Percentiles rank a stretch among this genome's conserved stretches.
Evolutionary conservation across 2,888 invertebrate genomes (phyloP).

Genomic region (Exocentrus adspersus): DNA sequence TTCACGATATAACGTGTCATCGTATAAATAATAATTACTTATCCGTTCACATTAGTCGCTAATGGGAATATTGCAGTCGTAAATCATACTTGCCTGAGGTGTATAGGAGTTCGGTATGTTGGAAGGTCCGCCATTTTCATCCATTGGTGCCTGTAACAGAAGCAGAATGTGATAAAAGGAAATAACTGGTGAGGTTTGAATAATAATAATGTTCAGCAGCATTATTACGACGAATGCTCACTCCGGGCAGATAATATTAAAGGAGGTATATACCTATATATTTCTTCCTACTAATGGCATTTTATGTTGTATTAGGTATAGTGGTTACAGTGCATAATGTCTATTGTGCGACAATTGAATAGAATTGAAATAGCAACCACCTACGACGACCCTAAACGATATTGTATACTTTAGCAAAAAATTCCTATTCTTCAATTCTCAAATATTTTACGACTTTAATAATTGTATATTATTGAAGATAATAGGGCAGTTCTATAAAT

Average conservation of each 20-base stretch:
- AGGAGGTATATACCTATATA: neutral
- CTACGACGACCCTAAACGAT: neutral
- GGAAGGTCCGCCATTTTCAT: constrained; percentile 57
- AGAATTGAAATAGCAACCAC: neutral
- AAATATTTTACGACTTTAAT: too few species aligned
- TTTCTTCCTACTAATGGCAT: neutral
- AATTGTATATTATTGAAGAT: too few species aligned
- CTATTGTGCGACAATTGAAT: neutral
- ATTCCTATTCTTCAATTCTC: too few species aligned
- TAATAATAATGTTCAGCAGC: neutral
- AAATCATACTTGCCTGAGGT: constrained; percentile 50
- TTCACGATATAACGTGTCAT: constrained; percentile 36
- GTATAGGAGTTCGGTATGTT: constrained; percentile 48
- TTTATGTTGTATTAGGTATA: neutral
- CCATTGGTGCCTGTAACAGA: constrained; percentile 55
- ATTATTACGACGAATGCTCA: neutral
- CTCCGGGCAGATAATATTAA: neutral
- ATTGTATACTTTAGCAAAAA: too few species aligned
- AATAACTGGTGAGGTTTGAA: neutral
- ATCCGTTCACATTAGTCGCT: constrained; percentile 38
- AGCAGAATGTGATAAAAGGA: neutral
- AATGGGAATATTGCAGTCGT: constrained; percentile 37
- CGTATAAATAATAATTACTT: constrained; percentile 47
- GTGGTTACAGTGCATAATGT: neutral
- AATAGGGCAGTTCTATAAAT: too few species aligned